Conservation (phyloP, 2,888 invertebrate genomes). For the Epistrophella euchroma region DNA sequence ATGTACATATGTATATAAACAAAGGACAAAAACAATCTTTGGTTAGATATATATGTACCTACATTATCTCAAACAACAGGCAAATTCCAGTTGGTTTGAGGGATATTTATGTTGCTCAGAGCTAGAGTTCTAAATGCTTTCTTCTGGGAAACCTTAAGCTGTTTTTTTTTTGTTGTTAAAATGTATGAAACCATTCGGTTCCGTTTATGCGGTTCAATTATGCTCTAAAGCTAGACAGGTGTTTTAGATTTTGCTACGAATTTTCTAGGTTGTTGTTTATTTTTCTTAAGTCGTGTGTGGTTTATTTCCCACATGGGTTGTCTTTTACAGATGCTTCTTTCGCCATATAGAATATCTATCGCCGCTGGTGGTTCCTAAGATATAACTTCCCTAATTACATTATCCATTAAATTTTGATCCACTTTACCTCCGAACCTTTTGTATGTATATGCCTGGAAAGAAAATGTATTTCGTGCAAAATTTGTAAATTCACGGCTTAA, state of each 20-base stretch:
- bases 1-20: not conserved
- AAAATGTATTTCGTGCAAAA: conserved; percentile 22
- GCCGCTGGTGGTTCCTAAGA: not conserved
- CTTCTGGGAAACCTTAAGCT: not conserved
- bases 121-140: not conserved
- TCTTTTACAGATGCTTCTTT: not conserved
- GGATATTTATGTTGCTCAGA: not conserved
- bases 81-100: not conserved
- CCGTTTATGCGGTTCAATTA: conserved; percentile 1
- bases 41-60: not conserved
- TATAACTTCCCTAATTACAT: conserved; percentile 12
- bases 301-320: not conserved
- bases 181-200: not conserved
- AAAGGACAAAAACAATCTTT: not conserved
- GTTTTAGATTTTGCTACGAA: not conserved
- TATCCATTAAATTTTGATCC: conserved; percentile 14
- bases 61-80: conserved; percentile 12
- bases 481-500: not conserved
- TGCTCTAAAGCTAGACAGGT: not conserved
- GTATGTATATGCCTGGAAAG: too few species aligned
- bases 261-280: not conserved
- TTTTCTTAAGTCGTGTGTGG: not conserved
- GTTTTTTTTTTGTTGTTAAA: not conserved
- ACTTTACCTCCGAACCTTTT: not conserved
- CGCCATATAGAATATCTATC: not conserved